phyloP scores from a whole-genome alignment of 2,797 vertebrate genomes.

The Mormyrops attenuatus region DNA sequence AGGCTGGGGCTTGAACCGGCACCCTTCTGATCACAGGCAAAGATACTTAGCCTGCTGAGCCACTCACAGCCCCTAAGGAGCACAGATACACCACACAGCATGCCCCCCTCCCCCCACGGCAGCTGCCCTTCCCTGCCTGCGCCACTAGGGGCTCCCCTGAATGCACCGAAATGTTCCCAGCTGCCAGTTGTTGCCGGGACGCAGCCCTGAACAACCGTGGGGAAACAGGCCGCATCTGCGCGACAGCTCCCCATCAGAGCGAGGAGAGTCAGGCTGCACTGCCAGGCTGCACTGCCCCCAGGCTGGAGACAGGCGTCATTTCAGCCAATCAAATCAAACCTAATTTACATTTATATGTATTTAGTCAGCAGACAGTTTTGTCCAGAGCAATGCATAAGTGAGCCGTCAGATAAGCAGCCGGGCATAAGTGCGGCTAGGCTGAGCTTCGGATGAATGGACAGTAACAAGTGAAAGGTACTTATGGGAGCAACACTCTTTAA shows the following conservation, averaged over 20 bases:
- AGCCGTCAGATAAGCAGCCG: neutral
- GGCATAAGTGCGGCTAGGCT: neutral
- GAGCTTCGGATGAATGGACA: neutral
- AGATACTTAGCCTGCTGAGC: neutral
- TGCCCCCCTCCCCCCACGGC: neutral
- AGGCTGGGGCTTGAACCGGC: neutral
- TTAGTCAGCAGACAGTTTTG: neutral
- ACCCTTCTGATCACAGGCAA: neutral
- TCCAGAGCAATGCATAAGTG: neutral
- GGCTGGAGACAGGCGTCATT: slow-evolving; percentile 38
- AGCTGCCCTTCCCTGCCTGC: neutral
- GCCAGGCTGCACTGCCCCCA: slow-evolving; percentile 35
- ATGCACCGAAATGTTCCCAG: slow-evolving; percentile 38
- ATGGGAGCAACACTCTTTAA: neutral
- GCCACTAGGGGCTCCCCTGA: neutral
- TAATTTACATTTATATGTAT: neutral
- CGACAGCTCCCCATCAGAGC: slow-evolving; percentile 23
- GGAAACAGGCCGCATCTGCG: slow-evolving; percentile 16
- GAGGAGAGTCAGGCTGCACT: slow-evolving; percentile 15
- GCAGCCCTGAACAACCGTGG: slow-evolving; percentile 23
- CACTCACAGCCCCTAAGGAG: neutral
- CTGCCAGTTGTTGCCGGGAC: slow-evolving; percentile 18
- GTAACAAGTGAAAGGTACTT: neutral
- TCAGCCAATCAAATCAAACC: neutral
- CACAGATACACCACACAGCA: neutral